Conservation (phyloP, 1,140 invertebrate genomes). For the Diachasmimorpha longicaudata region DNA sequence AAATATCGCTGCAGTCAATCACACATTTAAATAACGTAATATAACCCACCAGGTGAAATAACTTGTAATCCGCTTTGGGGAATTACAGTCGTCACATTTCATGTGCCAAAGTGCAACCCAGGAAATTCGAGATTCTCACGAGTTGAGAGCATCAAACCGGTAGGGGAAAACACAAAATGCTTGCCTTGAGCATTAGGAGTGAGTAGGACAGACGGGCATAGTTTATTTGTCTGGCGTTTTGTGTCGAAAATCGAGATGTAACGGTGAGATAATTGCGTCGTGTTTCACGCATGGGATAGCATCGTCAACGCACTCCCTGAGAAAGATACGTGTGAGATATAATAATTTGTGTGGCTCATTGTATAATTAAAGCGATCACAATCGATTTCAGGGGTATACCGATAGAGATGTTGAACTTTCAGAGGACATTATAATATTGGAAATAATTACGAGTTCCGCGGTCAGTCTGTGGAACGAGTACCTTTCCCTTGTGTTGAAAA, state of each 20-base stretch:
- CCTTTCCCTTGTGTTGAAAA: no score
- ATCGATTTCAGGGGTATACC: not conserved
- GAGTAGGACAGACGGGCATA: not conserved
- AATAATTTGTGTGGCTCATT: not conserved
- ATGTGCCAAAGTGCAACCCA: not conserved
- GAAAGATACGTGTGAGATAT: conserved; percentile 12
- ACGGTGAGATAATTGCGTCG: conserved; percentile 15
- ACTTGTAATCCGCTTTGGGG: not conserved
- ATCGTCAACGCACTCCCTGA: not conserved
- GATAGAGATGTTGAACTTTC: not conserved
- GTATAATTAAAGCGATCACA: not conserved
- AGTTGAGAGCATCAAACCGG: not conserved
- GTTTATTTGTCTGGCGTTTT: conserved; percentile 1
- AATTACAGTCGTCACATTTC: not conserved
- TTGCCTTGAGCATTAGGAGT: not conserved
- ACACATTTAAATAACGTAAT: not conserved
- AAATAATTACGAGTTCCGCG: not conserved
- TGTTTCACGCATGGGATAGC: conserved; percentile 17
- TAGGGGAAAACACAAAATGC: not conserved
- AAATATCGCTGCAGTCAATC: not conserved
- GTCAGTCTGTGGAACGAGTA: no score
- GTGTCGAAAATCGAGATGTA: conserved; percentile 18
- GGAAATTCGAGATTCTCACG: conserved; percentile 6
- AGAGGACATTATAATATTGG: not conserved
- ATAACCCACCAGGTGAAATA: not conserved